Base-by-base conservation (phyloP, 2,113 vertebrate species). In the Micronisus gabar region DNA sequence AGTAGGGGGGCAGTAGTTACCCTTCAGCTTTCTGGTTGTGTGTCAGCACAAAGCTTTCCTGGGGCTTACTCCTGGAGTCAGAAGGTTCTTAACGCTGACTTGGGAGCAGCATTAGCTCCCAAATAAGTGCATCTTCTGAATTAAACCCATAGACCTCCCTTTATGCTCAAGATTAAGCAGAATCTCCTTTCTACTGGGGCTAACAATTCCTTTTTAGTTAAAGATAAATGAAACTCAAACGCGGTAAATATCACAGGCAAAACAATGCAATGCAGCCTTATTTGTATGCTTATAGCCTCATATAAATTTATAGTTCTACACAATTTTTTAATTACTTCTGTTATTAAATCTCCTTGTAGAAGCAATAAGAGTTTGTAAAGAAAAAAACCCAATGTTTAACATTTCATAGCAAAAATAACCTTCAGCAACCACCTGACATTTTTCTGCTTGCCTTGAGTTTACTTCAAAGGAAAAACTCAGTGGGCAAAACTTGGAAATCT, bases 311-410 rank as follows among this genome's bases (percentile, higher is more conserved):
- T 66, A 63, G 10, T 32, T 82, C 59, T 78, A n/a, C 18, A 34
- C 22, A 73, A 23, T 52, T 88, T 91, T 91, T 88, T 92, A 92
- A 94, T 83, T 78, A 86, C 34, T 82, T 94, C 14, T 94, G 50
- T 53, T 92, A 70, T 53, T 94, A 76, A 83, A n/a, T 9, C 12
- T 88, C 25, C 6, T 76, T 53, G 58, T 41, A 48, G 45, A 86
- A 90, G 27, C n/a, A 92, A 34, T 59, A 48, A 11, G 8, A 34
- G 10, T 41, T 79, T 87, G 38, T 56, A 22, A 79, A 82, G 38
- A 48, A 85, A 68, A 68, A 48, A 20, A 11, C 5, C 1, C 9
- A 12, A 26, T 9, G 4, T 72, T 81, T 75, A 84, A 6, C 15
- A 18, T 82, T 82, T 85, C 50, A 59, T 66, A 73, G 20, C 22